Evolutionary conservation across 2,888 invertebrate species (phyloP), one percentile per base, ranked within the genome.

Genomic region (Mythimna albipuncta): DNA sequence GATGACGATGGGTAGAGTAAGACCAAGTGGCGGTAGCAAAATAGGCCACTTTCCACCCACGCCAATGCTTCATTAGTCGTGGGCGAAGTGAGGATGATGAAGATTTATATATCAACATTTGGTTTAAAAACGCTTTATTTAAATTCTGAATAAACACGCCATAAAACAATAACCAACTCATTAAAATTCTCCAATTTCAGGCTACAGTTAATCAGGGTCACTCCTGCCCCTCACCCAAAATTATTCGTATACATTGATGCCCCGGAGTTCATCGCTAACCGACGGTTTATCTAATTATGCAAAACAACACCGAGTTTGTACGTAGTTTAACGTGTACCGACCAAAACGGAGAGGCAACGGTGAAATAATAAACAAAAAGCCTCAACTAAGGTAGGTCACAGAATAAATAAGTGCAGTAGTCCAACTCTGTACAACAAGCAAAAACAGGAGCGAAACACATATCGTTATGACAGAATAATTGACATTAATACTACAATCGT

Each of bases 241-340:
- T 80, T 85, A 83, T 84, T 85, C 78, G 72, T 82, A 79, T 81
- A 89, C 83, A 88, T 89, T 87, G 86, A 88, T 82, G 85, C 82
- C 68, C 79, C 75, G 84, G 84, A 89, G 90, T 90, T 90, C 87
- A 89, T 84, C 85, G 87, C 84, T 89, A 88, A 89, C 86, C 89
- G 90, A 80, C 88, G 89, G 86, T 91, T 93, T 92, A 93, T 91
- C 91, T 91, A 92, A 94, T 93, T 94, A 94, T 93, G 92, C 90
- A 93, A 94, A 94, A 91, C 87, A 91, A 88, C 88, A 84, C 81
- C 69, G 87, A 92, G 91, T 93, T 93, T 89, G 89, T 89, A 87
- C 89, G 87, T 90, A 93, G 91, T 93, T 92, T 88, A 87, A 87
- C 83, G 85, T 88, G 85, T 85, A 85, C 87, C 77, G 38, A 66